Percentiles rank a stretch among this genome's conserved stretches.
Conservation (phyloP, 1,140 invertebrate species). For the Heliconius hermathena region DNA sequence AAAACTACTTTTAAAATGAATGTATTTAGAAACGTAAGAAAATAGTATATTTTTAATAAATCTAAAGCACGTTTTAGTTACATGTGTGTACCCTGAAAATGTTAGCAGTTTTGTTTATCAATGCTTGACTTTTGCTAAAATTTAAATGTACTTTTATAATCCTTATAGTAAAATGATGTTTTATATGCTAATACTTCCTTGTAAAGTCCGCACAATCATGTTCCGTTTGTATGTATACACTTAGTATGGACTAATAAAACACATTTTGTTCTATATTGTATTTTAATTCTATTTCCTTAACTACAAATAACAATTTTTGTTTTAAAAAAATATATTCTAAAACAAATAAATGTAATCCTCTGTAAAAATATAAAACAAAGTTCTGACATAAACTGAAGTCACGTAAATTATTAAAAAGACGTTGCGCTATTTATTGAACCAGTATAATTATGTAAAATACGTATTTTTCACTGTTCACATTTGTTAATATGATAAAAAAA, state of each 20-base stretch:
- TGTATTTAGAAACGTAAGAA: neutral
- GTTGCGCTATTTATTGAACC: too few species aligned
- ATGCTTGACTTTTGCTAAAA: constrained; percentile 2
- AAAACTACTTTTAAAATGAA: neutral
- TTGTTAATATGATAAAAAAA: too few species aligned
- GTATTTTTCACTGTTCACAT: too few species aligned
- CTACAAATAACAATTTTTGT: neutral
- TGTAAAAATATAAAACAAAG: neutral
- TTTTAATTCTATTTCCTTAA: constrained; percentile 1
- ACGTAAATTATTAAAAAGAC: too few species aligned
- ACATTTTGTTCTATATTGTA: neutral
- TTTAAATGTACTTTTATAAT: neutral
- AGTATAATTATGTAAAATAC: too few species aligned
- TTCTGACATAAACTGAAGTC: too few species aligned
- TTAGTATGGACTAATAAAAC: constrained; percentile 5
- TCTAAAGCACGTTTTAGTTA: neutral
- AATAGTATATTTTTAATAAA: constrained; percentile 11
- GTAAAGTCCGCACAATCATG: neutral
- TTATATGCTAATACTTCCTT: neutral
- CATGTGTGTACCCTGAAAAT: neutral
- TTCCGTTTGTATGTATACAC: constrained; percentile 9
- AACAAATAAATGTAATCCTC: neutral
- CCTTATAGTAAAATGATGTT: neutral
- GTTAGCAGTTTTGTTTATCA: neutral
- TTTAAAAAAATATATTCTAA: neutral